These are phyloP conservation scores for Seriola dumerili DNA, from an alignment of 2,113 vertebrate genomes.

Conservation along the genomic window DNA sequence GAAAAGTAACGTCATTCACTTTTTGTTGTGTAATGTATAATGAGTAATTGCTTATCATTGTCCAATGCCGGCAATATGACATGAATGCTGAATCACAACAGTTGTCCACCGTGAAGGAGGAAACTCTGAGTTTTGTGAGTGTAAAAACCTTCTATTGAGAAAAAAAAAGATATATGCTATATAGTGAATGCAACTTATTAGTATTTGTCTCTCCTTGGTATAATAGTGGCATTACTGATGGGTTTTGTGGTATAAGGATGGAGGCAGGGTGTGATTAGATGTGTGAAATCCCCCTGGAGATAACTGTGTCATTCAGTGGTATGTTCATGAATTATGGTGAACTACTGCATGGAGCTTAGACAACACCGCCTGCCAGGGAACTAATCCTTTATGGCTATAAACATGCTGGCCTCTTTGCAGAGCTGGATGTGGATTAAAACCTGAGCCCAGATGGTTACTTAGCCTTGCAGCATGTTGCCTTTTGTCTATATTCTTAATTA, in stretches of 20 bases:
- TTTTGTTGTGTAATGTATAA: too few relatives aligned
- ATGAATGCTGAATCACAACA: too few relatives aligned
- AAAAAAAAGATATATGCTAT: too few relatives aligned
- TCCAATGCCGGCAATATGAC: too few relatives aligned
- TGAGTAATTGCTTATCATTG: too few relatives aligned
- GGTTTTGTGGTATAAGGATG: constrained; percentile 13
- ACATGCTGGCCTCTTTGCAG: constrained; percentile 29
- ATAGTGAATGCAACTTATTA: too few relatives aligned
- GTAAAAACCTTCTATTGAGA: too few relatives aligned
- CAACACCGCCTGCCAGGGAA: constrained; percentile 15
- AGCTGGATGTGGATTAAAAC: constrained; percentile 20
- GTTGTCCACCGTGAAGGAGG: too few relatives aligned
- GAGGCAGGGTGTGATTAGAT: background rate
- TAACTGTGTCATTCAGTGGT: constrained; percentile 56
- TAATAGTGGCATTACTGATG: background rate
- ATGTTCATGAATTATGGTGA: constrained; percentile 41
- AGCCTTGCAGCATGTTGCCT: constrained; percentile 24
- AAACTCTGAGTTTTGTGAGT: too few relatives aligned
- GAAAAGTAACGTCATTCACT: too few relatives aligned
- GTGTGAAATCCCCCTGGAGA: constrained; percentile 36
- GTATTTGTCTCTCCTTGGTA: too few relatives aligned
- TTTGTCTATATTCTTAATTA: constrained; percentile 10
- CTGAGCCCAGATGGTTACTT: constrained; percentile 20
- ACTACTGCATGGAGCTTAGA: constrained; percentile 49
- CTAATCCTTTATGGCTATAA: constrained; percentile 36